These are phyloP conservation scores for Plebejus argus DNA, from an alignment of 2,888 invertebrate genomes.

Conservation along the genomic window DNA sequence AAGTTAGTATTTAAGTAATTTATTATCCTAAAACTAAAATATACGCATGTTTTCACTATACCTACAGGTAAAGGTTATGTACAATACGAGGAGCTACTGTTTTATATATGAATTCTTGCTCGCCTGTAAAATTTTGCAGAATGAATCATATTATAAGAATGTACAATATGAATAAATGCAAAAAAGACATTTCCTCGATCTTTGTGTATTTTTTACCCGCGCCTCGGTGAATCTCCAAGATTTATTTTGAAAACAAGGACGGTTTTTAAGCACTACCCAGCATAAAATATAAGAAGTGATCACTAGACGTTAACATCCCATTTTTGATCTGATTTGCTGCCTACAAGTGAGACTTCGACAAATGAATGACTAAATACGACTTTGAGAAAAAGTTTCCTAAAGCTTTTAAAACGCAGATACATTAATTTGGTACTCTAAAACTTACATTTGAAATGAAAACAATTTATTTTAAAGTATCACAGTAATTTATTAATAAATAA, in stretches of 20 bases:
- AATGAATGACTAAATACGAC: too few relatives aligned
- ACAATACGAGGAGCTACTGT: constrained; percentile 80
- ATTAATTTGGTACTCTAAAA: neutral
- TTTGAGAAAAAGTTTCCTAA: too few relatives aligned
- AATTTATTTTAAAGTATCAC: neutral
- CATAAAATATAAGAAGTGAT: too few relatives aligned
- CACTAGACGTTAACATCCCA: too few relatives aligned
- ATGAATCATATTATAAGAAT: constrained; percentile 81
- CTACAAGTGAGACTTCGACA: too few relatives aligned
- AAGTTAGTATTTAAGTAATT: constrained; percentile 81
- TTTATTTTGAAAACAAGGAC: too few relatives aligned
- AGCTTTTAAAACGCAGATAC: too few relatives aligned
- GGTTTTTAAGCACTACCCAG: too few relatives aligned
- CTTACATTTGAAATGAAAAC: neutral
- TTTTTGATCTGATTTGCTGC: too few relatives aligned
- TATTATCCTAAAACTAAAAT: constrained; percentile 81
- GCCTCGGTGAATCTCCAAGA: neutral
- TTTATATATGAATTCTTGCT: constrained; percentile 82
- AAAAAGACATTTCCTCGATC: constrained; percentile 80
- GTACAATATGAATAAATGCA: constrained; percentile 82
- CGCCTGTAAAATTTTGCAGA: constrained; percentile 82
- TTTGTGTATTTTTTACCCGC: constrained; percentile 40
- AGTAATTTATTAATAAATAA: neutral
- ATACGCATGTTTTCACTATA: constrained; percentile 82
- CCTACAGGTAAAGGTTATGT: constrained; percentile 78